Base-by-base conservation (phyloP, 2,113 vertebrate genomes). In the Takifugu bimaculatus region DNA sequence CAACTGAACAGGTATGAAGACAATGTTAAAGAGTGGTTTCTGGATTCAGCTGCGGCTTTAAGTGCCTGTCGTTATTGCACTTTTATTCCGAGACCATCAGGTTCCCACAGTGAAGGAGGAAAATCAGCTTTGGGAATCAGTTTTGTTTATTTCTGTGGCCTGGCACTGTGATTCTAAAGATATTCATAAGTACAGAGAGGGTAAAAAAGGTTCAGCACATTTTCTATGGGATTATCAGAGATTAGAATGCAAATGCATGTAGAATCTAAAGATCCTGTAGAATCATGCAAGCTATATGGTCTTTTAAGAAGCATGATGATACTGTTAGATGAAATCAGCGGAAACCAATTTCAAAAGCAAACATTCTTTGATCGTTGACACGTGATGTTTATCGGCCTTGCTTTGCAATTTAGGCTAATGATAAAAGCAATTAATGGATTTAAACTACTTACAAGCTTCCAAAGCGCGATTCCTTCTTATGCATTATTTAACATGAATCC, bases 161-260 rank as follows among this genome's bases (percentile, higher is more conserved):
- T 62, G 9, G 35, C 35, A 39, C 35, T 39, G 4, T 32, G 29
- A 32, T 39, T 39, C 7, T 0, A 10, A 11, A 39, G 35, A 39
- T 39, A 39, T 39, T 39, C 11, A 9, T 39, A 39, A 39, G 35
- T 39, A 4, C 7, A 39, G 11, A 39, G 9, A 39, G 35, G 35
- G 35, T 9, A 39, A 39, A 39, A 39, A 6, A 78, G 72, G 76
- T 76, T 72, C 75, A 75, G 75, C 57, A 70, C 43, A 51, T 82
- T 77, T 69, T 57, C 47, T 15, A 50, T 58, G 54, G 73, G 75
- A 86, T 88, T 83, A 81, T 67, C 59, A 49, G 58, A 85, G 84
- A 85, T 88, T 85, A 86, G 60, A 39, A 54, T 62, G 4, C 29
- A 68, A 52, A 61, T 79, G 70, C 80, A 80, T 79, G 13, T 63